phyloP scores from a whole-genome alignment of 2,113 vertebrate genomes.

The Tamias sibiricus region DNA sequence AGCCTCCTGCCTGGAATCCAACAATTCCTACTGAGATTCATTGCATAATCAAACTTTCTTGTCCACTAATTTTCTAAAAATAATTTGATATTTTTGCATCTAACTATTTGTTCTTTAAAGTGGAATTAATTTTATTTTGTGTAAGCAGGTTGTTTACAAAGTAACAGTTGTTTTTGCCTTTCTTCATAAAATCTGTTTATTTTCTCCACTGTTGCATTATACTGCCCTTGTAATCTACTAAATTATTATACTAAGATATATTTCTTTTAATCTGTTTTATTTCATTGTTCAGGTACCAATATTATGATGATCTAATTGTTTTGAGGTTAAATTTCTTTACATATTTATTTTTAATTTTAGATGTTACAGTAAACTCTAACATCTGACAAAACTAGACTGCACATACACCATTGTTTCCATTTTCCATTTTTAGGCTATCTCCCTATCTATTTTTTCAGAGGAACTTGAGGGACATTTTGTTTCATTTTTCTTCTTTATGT shows the following conservation, averaged over 20 bases:
- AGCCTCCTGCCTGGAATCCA: too few species aligned
- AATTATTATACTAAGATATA: background rate
- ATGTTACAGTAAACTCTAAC: background rate
- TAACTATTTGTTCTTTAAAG: background rate
- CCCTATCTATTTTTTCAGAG: background rate
- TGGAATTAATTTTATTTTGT: background rate
- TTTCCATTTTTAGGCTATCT: background rate
- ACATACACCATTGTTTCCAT: background rate
- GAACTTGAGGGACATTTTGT: background rate
- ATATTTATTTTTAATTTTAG: too few species aligned
- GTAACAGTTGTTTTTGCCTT: background rate
- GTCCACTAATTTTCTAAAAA: background rate
- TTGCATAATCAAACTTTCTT: background rate
- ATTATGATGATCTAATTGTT: background rate
- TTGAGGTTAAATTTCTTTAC: background rate
- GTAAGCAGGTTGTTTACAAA: background rate
- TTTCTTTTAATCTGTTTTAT: background rate
- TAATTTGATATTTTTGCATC: background rate
- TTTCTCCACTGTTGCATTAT: background rate
- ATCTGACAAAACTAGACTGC: background rate
- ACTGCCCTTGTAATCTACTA: background rate
- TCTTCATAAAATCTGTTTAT: conserved; percentile 10
- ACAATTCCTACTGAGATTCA: background rate
- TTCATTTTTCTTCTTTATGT: background rate
- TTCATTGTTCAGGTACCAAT: background rate